Conservation (phyloP, 2,888 invertebrate species). For the Epirrita christyi region DNA sequence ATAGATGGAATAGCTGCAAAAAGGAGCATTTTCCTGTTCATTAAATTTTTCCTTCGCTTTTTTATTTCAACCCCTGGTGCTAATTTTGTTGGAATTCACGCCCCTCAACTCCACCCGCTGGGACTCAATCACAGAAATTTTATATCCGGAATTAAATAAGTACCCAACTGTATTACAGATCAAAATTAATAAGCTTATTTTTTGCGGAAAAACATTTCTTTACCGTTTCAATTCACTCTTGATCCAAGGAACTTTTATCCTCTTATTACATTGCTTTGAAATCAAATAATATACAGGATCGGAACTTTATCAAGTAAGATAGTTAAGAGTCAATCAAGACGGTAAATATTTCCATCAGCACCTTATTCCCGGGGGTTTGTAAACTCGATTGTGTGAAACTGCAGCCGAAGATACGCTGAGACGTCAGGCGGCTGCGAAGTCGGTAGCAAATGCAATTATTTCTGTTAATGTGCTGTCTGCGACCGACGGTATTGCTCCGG, state of each 20-base stretch:
- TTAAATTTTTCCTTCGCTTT: conserved; percentile 86
- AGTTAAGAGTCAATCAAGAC: conserved; percentile 64
- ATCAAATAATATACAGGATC: conserved; percentile 27
- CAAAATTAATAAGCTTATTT: conserved; percentile 82
- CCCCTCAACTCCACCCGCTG: conserved; percentile 82
- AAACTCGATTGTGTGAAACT: conserved; percentile 82
- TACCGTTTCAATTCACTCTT: conserved; percentile 30
- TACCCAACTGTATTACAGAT: conserved; percentile 78
- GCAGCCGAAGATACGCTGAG: conserved; percentile 71
- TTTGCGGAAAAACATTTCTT: conserved; percentile 62
- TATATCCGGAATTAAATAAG: conserved; percentile 86
- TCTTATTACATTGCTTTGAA: conserved; percentile 40
- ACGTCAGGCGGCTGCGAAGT: conserved; percentile 68
- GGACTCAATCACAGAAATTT: conserved; percentile 85
- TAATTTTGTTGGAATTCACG: conserved; percentile 86
- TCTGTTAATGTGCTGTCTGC: conserved; percentile 81
- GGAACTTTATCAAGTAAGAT: conserved; percentile 30
- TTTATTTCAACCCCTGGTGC: conserved; percentile 86
- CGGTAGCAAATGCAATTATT: conserved; percentile 82
- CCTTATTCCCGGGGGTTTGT: conserved; percentile 77
- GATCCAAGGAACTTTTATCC: conserved; percentile 37
- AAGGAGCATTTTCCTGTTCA: conserved; percentile 86
- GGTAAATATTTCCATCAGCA: conserved; percentile 76
- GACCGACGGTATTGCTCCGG: conserved; percentile 59
- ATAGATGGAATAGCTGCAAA: conserved; percentile 85